A percentile compares a stretch with the other conserved stretches of the same genome.
phyloP scores from a whole-genome alignment of 2,797 vertebrate species.

The Pseudotriccus pelzelni region DNA sequence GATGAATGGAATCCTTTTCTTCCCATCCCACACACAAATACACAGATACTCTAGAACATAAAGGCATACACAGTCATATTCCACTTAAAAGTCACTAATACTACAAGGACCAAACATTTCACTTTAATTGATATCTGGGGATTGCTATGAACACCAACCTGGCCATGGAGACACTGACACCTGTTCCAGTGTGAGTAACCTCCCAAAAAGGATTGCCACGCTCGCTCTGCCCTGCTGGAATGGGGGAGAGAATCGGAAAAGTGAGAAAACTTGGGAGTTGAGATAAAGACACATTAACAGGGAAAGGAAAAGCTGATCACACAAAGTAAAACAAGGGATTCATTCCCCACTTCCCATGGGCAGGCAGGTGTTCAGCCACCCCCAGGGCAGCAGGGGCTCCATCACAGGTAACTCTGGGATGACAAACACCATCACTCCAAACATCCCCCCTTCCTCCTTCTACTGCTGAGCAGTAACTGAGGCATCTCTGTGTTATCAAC shows the following conservation, averaged over 20 bases:
- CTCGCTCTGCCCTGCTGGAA: neutral
- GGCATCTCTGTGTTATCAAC: neutral
- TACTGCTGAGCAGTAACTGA: neutral
- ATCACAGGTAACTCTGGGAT: neutral
- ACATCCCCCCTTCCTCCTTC: accelerated
- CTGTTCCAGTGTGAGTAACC: neutral
- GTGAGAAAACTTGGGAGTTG: neutral
- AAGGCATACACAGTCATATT: neutral
- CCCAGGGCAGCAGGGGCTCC: neutral
- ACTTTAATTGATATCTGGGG: neutral
- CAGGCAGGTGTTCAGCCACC: neutral
- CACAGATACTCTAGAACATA: neutral
- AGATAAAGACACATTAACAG: neutral
- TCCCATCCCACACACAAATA: neutral
- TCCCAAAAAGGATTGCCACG: neutral
- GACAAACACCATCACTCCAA: neutral
- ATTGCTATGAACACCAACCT: neutral
- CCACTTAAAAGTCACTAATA: neutral
- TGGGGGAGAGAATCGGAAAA: neutral
- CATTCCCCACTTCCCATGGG: neutral
- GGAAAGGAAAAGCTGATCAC: neutral
- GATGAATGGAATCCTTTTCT: neutral
- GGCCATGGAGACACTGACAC: neutral
- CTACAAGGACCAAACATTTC: neutral
- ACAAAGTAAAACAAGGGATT: neutral